Base-by-base conservation (phyloP, 1,140 invertebrate species). In the Aphis gossypii region DNA sequence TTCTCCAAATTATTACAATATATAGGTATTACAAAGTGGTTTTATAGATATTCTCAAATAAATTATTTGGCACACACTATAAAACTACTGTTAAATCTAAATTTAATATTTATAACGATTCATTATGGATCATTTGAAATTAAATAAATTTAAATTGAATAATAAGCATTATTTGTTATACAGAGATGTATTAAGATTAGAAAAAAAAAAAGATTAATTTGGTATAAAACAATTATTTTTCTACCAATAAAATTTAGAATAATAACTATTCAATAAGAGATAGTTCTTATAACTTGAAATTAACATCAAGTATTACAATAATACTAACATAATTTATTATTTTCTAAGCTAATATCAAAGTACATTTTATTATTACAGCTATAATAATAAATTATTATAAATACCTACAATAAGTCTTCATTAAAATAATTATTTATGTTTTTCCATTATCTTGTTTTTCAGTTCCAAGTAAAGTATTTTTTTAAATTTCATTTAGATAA, bases 401-500 rank as follows among this genome's bases (percentile, higher is more conserved):
- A 18, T 51, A 51, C 48, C 30, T n/a, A 30, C 30, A 68, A 14
- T 68, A n/a, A n/a, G 8, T 14, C 0, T 68, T n/a, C 4, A 68
- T 30, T 68, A n/a, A n/a, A 68, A n/a, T 68, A 68, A 68, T n/a
- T 11, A 68, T 68, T n/a, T 68, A 11, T 68, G 56, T 60, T 30
- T 30, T 3, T 5, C 14, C 60, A 68, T 68, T 68, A 68, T 68
- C 30, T 18, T 68, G 0, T n/a, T 68, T 68, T 68, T 5, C 30
- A 68, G 14, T 1, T n/a, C 0, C 14, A 30, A 30, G 8, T 68
- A 3, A 68, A 68, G 3, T 6, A 68, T 68, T 68, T n/a, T n/a
- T 5, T n/a, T 18, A 18, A n/a, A 0, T n/a, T n/a, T n/a, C 0
- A 68, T 68, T 68, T n/a, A 68, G 14, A 4, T n/a, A n/a, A 5